Percentiles rank a stretch among this genome's conserved stretches.
phyloP scores from a whole-genome alignment of 2,113 vertebrate species.

The Echinops telfairi region DNA sequence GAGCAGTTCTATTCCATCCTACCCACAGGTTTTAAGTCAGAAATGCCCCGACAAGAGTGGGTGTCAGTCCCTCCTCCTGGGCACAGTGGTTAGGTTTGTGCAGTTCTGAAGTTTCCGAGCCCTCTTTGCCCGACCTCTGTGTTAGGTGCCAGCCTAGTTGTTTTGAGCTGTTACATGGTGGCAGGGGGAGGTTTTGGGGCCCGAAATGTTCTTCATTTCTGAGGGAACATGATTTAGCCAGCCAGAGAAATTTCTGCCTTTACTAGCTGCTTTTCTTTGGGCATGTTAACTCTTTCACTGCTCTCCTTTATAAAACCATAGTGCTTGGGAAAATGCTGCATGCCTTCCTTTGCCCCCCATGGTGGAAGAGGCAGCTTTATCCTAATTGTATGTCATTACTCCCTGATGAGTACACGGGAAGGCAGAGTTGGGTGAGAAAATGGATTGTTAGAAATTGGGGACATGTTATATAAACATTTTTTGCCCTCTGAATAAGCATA shows the following conservation, averaged over 20 bases:
- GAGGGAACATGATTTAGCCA: not conserved
- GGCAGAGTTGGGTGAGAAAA: slow-evolving; percentile 19
- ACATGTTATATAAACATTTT: not conserved
- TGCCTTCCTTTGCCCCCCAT: not conserved
- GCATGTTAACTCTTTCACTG: not conserved
- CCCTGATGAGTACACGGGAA: slow-evolving; percentile 26
- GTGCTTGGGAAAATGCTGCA: slow-evolving; percentile 34
- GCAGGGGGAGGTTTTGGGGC: not conserved
- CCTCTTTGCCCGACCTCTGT: not conserved
- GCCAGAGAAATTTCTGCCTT: not conserved
- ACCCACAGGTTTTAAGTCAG: too few relatives aligned
- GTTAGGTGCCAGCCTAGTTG: not conserved
- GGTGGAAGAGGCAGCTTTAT: not conserved
- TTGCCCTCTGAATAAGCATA: not conserved
- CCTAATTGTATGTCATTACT: slow-evolving; percentile 44
- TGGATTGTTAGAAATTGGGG: too few relatives aligned
- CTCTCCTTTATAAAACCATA: not conserved
- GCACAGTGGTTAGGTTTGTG: not conserved
- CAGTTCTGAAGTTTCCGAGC: not conserved
- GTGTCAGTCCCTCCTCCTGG: not conserved
- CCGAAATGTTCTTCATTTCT: not conserved
- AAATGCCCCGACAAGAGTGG: too few relatives aligned
- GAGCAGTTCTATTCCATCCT: too few relatives aligned
- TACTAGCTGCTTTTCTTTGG: not conserved
- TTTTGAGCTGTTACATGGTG: not conserved